Evolutionary conservation across 2,113 vertebrate species (phyloP), one percentile per base, ranked within the genome.

Genomic region (Excalfactoria chinensis): DNA sequence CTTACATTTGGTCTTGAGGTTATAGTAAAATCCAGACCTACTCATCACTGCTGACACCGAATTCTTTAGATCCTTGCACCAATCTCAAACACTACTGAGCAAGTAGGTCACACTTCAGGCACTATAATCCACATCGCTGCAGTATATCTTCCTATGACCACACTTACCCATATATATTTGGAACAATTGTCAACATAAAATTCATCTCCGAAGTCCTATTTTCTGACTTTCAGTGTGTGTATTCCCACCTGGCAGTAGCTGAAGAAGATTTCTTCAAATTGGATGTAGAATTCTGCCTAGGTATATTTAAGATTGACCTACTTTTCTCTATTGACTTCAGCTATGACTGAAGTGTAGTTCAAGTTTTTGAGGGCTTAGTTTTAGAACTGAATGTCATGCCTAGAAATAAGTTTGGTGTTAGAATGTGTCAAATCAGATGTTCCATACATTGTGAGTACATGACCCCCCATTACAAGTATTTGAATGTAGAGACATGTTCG

Each of bases 131-230:
- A 34, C 25, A 11, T 15, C 66, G 4, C 4, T 55, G 43, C 5
- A 44, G 9, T 41, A 55, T 1, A 25, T 81, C 3, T 11, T 77
- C 11, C 21, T 62, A 2, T 32, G 16, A 74, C 7, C 6, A 67
- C 11, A 4, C 1, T 8, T 20, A 63, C 28, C 34, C 62, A 23
- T 5, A 25, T 11, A 8, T 49, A 41, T 37, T 19, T 89, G 58
- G 6, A 84, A 78, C 7, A 26, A 12, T 0, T 0, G 15, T 66
- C 13, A 5, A 25, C 1, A 26, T 11, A 59, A 74, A 72, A 74
- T 5, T 1, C 28, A 34, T 2, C 25, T 83, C 7, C 9, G 5
- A 14, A 23, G 46, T 67, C n/a, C 7, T 3, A 10, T 53, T 77
- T 74, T 11, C 11, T 2, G 0, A 46, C 4, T 68, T 76, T 59